Evolutionary conservation across 2,888 invertebrate genomes (phyloP), one percentile per base, ranked within the genome.

Genomic region (Coremacera marginata): DNA sequence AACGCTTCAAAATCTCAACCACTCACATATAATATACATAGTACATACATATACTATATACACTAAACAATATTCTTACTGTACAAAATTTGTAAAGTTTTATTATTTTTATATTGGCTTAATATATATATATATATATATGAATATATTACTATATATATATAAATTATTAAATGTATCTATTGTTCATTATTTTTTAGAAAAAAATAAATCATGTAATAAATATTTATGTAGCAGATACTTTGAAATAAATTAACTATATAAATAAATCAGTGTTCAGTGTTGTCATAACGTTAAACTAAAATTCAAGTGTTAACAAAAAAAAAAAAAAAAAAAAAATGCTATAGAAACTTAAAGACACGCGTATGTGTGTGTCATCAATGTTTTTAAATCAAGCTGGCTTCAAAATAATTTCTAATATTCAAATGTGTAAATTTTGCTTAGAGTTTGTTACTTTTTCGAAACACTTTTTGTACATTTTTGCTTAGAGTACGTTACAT

Each of bases 101-200:
- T 81, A 75, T 75, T 62, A 79, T 79, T 80, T 81, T 81, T 81
- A 81, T 81, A 81, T 81, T 81, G 80, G 81, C 80, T 81, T 81
- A 78, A 62, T 49, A 31, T 55, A 31, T 25, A n/a, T 27, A 31
- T 68, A 27, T 25, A 31, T 27, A 67, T 19, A 31, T 16, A 11
- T 22, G 22, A 68, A 49, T 68, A n/a, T 11, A 44, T n/a, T n/a
- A n/a, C n/a, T n/a, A n/a, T 16, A 44, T 71, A 71, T 25, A 31
- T 27, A 57, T 75, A 68, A 16, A 31, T 73, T 27, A 71, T n/a
- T 72, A 57, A 63, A 49, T 65, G 52, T 60, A 67, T 52, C 62
- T 72, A 72, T 73, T 62, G 11, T 51, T 27, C 5, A 16, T 11
- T 49, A 27, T 52, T 44, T 63, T 22, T 72, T 62, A 63, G 27